These are phyloP conservation scores for Napeogenes sylphis DNA, from an alignment of 2,888 invertebrate genomes.

Conservation along the genomic window DNA sequence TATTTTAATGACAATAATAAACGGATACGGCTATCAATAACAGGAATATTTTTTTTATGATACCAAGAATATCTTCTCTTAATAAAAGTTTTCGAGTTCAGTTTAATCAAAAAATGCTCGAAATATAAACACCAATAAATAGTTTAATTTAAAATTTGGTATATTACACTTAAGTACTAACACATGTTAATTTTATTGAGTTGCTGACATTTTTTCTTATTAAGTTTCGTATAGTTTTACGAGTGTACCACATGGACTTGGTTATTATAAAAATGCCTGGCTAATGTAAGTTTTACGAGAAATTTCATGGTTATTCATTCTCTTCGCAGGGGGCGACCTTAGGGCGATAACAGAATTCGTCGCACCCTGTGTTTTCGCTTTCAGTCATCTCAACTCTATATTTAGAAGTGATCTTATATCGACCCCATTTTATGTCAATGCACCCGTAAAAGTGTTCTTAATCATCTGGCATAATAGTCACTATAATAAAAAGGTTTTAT, in stretches of 20 bases:
- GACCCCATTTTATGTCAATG: slow-evolving; percentile 30
- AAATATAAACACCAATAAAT: no score
- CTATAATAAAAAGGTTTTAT: slow-evolving; percentile 18
- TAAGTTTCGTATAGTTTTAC: slow-evolving; percentile 48
- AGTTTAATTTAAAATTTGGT: not conserved
- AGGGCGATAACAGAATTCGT: slow-evolving; percentile 39
- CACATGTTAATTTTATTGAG: slow-evolving; percentile 40
- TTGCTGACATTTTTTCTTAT: slow-evolving; percentile 13
- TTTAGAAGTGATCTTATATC: slow-evolving; percentile 28
- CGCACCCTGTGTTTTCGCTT: slow-evolving; percentile 35
- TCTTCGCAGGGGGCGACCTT: slow-evolving; percentile 51
- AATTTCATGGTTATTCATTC: slow-evolving; percentile 73
- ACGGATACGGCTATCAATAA: slow-evolving; percentile 54
- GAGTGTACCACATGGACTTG: slow-evolving; percentile 64
- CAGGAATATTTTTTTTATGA: slow-evolving; percentile 58
- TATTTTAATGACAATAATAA: slow-evolving; percentile 50
- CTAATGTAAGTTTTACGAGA: slow-evolving; percentile 73
- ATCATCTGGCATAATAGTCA: slow-evolving; percentile 19
- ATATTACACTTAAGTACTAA: not conserved
- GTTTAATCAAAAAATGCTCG: not conserved
- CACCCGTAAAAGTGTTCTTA: slow-evolving; percentile 29
- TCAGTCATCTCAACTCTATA: slow-evolving; percentile 31
- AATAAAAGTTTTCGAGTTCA: slow-evolving; percentile 34
- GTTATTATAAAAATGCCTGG: slow-evolving; percentile 59
- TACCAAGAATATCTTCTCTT: slow-evolving; percentile 33